A percentile compares a stretch with the other conserved stretches of the same genome.
Evolutionary conservation across 1,140 invertebrate species (phyloP).

Genomic region (Drosophila dunni): DNA sequence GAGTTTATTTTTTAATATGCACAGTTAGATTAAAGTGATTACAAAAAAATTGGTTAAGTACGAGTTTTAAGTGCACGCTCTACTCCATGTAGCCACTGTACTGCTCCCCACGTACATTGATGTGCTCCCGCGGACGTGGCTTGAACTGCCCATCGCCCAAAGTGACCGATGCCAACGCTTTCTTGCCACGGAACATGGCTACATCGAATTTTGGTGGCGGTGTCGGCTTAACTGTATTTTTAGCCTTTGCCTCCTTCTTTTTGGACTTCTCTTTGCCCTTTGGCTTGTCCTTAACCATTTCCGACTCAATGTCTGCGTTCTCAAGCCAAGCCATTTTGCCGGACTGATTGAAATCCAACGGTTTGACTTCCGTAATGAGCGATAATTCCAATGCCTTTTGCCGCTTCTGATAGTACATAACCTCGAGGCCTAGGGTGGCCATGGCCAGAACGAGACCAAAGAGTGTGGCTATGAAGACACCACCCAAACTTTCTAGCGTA

Average conservation of each 20-base stretch:
- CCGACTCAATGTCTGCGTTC: background rate
- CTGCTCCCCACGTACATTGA: slow-evolving; percentile 32
- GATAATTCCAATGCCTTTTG: slow-evolving; percentile 20
- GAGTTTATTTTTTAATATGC: background rate
- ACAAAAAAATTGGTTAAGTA: background rate
- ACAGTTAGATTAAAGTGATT: background rate
- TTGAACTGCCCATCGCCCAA: slow-evolving; percentile 65
- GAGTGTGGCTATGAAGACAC: slow-evolving; percentile 94
- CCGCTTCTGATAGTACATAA: slow-evolving; percentile 90
- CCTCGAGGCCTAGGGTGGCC: slow-evolving; percentile 91
- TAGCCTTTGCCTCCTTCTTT: background rate
- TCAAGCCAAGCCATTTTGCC: slow-evolving; percentile 22
- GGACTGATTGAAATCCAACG: slow-evolving; percentile 11
- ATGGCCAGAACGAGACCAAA: slow-evolving; percentile 93
- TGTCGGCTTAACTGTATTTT: slow-evolving; percentile 41
- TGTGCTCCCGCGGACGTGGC: slow-evolving; percentile 40
- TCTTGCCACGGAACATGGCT: slow-evolving; percentile 62
- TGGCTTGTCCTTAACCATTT: background rate
- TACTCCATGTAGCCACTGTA: slow-evolving; percentile 60
- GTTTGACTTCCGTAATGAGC: slow-evolving; percentile 63
- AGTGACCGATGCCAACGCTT: slow-evolving; percentile 43
- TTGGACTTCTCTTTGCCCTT: background rate
- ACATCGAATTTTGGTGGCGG: slow-evolving; percentile 73
- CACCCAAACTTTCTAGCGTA: slow-evolving; percentile 94
- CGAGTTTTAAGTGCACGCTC: background rate